Evolutionary conservation across 1,140 invertebrate genomes (phyloP).

Genomic region (Neomicropteryx cornuta): DNA sequence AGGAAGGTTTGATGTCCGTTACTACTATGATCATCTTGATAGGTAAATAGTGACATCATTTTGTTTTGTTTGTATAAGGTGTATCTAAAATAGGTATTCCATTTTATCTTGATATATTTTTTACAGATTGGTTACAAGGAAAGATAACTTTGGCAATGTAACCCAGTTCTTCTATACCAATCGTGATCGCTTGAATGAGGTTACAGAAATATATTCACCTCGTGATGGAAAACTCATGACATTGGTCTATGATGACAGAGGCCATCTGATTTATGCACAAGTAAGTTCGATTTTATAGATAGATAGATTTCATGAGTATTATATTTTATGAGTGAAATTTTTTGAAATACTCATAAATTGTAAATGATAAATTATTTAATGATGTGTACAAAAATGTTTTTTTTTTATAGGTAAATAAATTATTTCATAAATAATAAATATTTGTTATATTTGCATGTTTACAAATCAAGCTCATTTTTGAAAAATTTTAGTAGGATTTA

Average conservation of each 20-base stretch:
- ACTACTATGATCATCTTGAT: conserved; percentile 87
- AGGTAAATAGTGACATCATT: conserved; percentile 24
- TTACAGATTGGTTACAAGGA: conserved; percentile 64
- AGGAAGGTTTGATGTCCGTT: conserved; percentile 84
- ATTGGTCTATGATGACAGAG: conserved; percentile 82
- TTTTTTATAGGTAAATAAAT: too few species aligned
- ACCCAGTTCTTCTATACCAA: conserved; percentile 96
- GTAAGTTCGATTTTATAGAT: conserved; percentile 19
- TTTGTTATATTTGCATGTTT: conserved; percentile 1
- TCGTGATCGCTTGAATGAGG: conserved; percentile 67
- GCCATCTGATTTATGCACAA: conserved; percentile 83
- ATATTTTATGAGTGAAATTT: too few species aligned
- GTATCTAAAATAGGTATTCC: neutral
- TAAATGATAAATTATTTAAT: too few species aligned
- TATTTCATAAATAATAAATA: too few species aligned
- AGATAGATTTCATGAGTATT: conserved; percentile 2
- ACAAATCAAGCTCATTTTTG: neutral
- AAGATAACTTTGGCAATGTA: conserved; percentile 87
- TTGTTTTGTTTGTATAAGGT: neutral
- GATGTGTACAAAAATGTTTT: too few species aligned
- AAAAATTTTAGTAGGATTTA: neutral
- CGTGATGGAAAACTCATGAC: conserved; percentile 83
- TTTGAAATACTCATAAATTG: too few species aligned
- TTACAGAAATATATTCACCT: conserved; percentile 88
- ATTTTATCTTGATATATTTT: conserved; percentile 2